Percentiles rank a stretch among this genome's conserved stretches.
These are phyloP conservation scores for Leptinotarsa juncta DNA, from an alignment of 2,888 invertebrate species.

Conservation along the genomic window DNA sequence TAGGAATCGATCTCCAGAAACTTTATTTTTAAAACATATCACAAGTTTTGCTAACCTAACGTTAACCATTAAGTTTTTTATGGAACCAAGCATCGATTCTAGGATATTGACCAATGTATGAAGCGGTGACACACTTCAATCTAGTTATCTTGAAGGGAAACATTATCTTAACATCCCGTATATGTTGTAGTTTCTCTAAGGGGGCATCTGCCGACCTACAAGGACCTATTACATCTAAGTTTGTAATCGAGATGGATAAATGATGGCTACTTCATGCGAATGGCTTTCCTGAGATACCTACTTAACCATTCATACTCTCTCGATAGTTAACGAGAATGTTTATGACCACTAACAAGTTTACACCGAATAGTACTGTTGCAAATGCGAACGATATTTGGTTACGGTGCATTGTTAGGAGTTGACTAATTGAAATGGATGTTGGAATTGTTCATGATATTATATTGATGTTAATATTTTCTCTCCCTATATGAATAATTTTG, in stretches of 20 bases:
- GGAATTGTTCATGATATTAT: no score
- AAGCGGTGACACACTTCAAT: background rate
- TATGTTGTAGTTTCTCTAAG: background rate
- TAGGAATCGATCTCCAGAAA: no score
- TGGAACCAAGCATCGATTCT: no score
- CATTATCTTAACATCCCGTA: background rate
- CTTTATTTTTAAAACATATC: no score
- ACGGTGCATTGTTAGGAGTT: background rate
- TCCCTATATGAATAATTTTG: no score
- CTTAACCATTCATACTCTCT: conserved; percentile 39
- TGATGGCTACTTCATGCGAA: conserved; percentile 32
- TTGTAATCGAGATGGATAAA: conserved; percentile 23
- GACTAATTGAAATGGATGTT: background rate
- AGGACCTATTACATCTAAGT: conserved; percentile 8
- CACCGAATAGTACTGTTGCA: conserved; percentile 10
- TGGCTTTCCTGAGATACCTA: conserved; percentile 33
- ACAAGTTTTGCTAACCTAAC: no score
- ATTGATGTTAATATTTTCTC: no score
- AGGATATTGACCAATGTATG: no score
- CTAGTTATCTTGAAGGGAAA: background rate
- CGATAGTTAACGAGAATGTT: conserved; percentile 24
- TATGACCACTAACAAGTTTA: conserved; percentile 11
- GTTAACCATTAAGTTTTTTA: no score
- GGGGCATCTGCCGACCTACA: background rate
- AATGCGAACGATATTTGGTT: background rate